phyloP scores from a whole-genome alignment of 2,797 vertebrate genomes.

The Enteromius unitaeniatus region DNA sequence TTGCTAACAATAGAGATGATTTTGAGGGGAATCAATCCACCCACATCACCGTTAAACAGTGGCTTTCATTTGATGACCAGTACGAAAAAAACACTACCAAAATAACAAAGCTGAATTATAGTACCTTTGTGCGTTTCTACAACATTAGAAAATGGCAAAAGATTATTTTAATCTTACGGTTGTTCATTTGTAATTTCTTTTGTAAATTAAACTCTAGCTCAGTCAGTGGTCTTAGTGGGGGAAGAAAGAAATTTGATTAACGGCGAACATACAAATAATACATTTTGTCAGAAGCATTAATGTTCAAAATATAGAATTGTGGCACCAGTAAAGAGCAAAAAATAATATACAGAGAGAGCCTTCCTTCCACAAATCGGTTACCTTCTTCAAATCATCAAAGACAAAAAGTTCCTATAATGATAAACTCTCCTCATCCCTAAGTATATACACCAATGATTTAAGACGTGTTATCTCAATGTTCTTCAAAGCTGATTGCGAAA shows the following conservation, averaged over 20 bases:
- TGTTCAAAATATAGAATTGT: slow-evolving; percentile 55
- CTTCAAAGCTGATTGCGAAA: slow-evolving; percentile 49
- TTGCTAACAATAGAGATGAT: slow-evolving; percentile 29
- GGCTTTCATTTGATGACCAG: slow-evolving; percentile 40
- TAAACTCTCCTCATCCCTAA: slow-evolving; percentile 14
- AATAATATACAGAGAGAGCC: slow-evolving; percentile 31
- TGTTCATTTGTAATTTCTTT: not conserved
- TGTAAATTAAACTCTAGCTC: slow-evolving; percentile 34
- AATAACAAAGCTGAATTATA: slow-evolving; percentile 1
- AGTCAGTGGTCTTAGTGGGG: slow-evolving; percentile 26
- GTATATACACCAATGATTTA: slow-evolving; percentile 27
- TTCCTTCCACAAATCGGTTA: slow-evolving; percentile 24
- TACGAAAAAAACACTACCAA: slow-evolving; percentile 28
- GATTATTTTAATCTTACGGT: not conserved
- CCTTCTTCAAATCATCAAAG: slow-evolving; percentile 19
- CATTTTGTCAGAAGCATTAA: slow-evolving; percentile 40
- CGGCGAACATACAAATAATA: slow-evolving; percentile 22
- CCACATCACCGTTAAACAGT: slow-evolving; percentile 40
- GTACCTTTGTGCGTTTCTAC: slow-evolving; percentile 7
- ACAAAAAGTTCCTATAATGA: slow-evolving; percentile 26
- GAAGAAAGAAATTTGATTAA: not conserved
- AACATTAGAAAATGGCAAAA: not conserved
- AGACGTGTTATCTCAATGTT: slow-evolving; percentile 33
- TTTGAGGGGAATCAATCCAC: slow-evolving; percentile 33
- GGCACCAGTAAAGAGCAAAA: slow-evolving; percentile 62